A percentile compares a stretch with the other conserved stretches of the same genome.
Conservation (phyloP, 2,113 vertebrate genomes). For the Polypterus bichir region DNA sequence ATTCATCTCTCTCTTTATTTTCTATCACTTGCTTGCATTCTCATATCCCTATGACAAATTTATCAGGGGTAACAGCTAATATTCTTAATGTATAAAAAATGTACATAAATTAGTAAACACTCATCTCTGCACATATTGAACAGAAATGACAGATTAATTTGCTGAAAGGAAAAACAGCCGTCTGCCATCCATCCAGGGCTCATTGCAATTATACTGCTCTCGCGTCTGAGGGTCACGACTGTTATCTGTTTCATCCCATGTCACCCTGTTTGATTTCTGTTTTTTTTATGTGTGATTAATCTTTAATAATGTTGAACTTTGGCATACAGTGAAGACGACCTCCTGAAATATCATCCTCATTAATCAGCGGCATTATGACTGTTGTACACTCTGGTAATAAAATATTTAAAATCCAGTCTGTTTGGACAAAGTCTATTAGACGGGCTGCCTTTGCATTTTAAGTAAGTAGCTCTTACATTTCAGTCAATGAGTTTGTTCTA, state of each 20-base stretch:
- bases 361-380: constrained; percentile 22
- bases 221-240: constrained; percentile 19
- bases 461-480: too few species aligned
- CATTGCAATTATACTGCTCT: constrained; percentile 27
- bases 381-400: constrained; percentile 18
- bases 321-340: background rate
- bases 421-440: background rate
- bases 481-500: too few species aligned
- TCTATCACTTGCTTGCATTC: too few species aligned
- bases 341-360: constrained; percentile 20
- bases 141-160: constrained; percentile 19
- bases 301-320: constrained; percentile 22
- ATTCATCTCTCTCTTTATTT: too few species aligned
- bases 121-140: background rate
- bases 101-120: background rate
- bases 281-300: constrained; percentile 4
- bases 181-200: constrained; percentile 13
- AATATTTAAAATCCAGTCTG: constrained; percentile 22
- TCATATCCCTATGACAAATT: too few species aligned
- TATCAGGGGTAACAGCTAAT: too few species aligned
- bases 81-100: background rate
- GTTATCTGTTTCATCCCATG: background rate
- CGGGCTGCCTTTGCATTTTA: too few species aligned
- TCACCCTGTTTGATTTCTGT: constrained; percentile 14
- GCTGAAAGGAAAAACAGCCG: constrained; percentile 23